Evolutionary conservation across 2,113 vertebrate species (phyloP).

Genomic region (Aspidoscelis tigris): DNA sequence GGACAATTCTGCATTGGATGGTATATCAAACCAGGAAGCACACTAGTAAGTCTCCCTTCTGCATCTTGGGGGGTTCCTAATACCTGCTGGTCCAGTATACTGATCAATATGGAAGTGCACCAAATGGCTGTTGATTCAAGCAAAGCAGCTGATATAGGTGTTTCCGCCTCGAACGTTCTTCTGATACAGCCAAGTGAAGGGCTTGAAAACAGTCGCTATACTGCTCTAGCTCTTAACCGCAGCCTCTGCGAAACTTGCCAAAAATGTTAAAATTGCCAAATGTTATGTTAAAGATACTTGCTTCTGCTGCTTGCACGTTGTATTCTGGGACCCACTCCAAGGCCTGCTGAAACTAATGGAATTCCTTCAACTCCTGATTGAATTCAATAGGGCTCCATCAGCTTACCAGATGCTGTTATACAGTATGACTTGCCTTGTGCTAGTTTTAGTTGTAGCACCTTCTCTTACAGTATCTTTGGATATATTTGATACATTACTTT

Average conservation of each 20-base stretch:
- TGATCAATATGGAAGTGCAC: too few species aligned
- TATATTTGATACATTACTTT: slow-evolving; percentile 7
- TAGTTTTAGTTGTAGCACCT: neutral
- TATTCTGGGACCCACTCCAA: slow-evolving; percentile 25
- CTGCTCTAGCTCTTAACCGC: neutral
- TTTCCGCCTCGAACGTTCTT: neutral
- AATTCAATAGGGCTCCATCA: slow-evolving; percentile 2
- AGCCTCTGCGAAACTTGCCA: neutral
- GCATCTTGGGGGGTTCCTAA: neutral
- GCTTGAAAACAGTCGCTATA: neutral
- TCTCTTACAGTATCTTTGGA: slow-evolving; percentile 16
- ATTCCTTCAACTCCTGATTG: slow-evolving; percentile 4
- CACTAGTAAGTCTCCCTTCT: neutral
- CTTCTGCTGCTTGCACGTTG: neutral
- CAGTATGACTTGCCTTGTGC: neutral
- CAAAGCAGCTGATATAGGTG: neutral
- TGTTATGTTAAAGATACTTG: neutral
- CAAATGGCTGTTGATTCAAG: neutral
- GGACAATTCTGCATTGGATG: neutral
- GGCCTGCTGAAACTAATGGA: neutral
- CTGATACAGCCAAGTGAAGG: neutral
- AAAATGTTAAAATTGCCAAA: slow-evolving; percentile 11
- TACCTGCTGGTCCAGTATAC: too few species aligned
- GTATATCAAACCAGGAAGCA: neutral
- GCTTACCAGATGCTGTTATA: slow-evolving; percentile 25